A percentile compares a stretch with the other conserved stretches of the same genome.
These are phyloP conservation scores for Athalia rosae DNA, from an alignment of 2,888 invertebrate genomes.

Conservation along the genomic window DNA sequence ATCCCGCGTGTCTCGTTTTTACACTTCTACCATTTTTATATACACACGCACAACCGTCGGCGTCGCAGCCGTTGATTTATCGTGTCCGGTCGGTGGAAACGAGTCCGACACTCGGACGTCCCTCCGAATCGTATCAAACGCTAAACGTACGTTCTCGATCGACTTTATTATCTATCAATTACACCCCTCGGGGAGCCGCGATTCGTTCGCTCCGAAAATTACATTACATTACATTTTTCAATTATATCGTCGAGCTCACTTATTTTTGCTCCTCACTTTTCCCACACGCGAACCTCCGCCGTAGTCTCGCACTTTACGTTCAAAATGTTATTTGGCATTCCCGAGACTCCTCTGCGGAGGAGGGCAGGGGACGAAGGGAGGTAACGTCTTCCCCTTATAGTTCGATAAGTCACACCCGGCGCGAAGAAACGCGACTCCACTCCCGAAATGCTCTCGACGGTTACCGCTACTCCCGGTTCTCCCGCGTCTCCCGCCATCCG, in stretches of 20 bases:
- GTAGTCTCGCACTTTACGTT: background rate
- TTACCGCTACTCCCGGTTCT: background rate
- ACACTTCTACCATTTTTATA: background rate
- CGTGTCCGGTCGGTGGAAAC: background rate
- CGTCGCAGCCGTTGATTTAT: background rate
- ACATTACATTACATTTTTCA: too few relatives aligned
- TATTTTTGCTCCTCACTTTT: too few relatives aligned
- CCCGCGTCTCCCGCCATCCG: background rate
- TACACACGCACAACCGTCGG: background rate
- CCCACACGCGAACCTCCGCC: background rate
- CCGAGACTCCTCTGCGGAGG: conserved; percentile 3
- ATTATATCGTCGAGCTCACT: too few relatives aligned
- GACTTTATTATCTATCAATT: too few relatives aligned
- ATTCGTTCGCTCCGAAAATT: too few relatives aligned
- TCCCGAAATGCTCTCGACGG: background rate
- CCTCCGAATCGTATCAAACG: too few relatives aligned
- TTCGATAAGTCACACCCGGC: conserved; percentile 40
- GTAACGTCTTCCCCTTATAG: background rate
- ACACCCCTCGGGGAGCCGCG: too few relatives aligned
- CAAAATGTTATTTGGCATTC: conserved; percentile 33
- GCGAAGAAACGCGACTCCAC: background rate
- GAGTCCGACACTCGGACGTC: background rate
- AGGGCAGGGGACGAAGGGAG: background rate
- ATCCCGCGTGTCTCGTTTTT: conserved; percentile 1
- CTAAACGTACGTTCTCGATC: too few relatives aligned